Evolutionary conservation across 2,113 vertebrate species (phyloP).

Genomic region (Gallinago media): DNA sequence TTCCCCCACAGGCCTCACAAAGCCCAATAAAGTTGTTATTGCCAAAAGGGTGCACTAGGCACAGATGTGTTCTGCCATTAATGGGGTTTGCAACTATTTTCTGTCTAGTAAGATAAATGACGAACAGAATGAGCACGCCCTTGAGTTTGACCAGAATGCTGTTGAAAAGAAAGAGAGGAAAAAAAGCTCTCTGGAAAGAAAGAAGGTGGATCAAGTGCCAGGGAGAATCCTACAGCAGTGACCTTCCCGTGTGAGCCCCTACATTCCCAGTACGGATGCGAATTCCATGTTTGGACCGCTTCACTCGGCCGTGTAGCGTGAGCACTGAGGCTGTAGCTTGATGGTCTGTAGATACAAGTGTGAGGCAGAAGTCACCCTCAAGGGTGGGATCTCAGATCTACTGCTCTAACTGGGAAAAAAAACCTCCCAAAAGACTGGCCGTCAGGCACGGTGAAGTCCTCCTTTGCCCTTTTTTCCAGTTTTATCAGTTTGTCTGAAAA

Average conservation of each 20-base stretch:
- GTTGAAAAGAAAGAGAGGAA: background rate
- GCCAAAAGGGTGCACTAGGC: background rate
- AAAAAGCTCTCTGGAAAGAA: background rate
- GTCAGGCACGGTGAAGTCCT: background rate
- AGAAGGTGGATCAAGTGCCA: background rate
- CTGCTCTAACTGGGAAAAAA: background rate
- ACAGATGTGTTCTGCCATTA: constrained; percentile 4
- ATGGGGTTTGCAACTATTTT: constrained; percentile 6
- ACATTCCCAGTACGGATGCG: background rate
- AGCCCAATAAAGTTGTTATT: background rate
- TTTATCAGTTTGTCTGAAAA: background rate
- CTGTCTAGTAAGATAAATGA: background rate
- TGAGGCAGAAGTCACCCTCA: background rate
- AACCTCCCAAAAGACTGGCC: rapidly evolving
- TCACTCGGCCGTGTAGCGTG: rapidly evolving
- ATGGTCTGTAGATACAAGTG: background rate
- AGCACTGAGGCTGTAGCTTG: background rate
- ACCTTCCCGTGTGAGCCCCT: background rate
- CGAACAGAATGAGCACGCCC: background rate
- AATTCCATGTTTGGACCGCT: background rate
- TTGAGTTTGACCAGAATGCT: background rate
- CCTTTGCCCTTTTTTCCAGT: background rate
- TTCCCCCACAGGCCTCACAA: background rate
- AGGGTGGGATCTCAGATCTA: background rate
- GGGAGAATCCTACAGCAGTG: background rate